Evolutionary conservation across 2,113 vertebrate species (phyloP).

Genomic region (Gasterosteus aculeatus): DNA sequence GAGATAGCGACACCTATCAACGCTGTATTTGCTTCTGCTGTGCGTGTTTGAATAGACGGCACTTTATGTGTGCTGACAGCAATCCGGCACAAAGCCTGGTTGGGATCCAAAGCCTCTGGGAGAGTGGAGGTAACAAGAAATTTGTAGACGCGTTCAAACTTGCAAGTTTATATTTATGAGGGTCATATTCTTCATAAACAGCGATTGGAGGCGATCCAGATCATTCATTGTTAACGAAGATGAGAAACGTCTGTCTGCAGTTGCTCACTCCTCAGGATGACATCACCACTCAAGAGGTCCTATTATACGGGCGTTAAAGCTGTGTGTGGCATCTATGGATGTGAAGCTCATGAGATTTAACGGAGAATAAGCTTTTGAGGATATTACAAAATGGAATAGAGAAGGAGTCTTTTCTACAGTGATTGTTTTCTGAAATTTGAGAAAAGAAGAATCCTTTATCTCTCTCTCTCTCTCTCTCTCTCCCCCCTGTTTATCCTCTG

Average conservation of each 20-base stretch:
- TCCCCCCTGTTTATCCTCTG: slow-evolving; percentile 31
- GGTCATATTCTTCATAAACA: slow-evolving; percentile 9
- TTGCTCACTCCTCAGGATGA: slow-evolving; percentile 28
- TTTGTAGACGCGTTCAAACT: slow-evolving; percentile 17
- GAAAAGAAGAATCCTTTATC: slow-evolving; percentile 8
- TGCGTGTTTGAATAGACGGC: slow-evolving; percentile 20
- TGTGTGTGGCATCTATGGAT: background rate
- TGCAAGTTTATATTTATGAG: background rate
- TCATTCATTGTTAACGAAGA: slow-evolving; percentile 28
- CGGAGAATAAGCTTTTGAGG: slow-evolving; percentile 15
- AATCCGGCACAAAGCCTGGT: slow-evolving; percentile 25
- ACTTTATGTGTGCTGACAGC: slow-evolving; percentile 34
- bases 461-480: background rate
- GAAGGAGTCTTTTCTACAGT: background rate
- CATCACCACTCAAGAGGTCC: slow-evolving; percentile 9
- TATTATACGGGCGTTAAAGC: background rate
- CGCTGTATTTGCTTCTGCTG: slow-evolving; percentile 23
- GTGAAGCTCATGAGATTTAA: slow-evolving; percentile 14
- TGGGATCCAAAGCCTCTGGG: slow-evolving; percentile 36
- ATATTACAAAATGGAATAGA: background rate
- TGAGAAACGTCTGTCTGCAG: slow-evolving; percentile 12
- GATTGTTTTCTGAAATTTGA: slow-evolving; percentile 35
- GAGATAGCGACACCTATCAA: slow-evolving; percentile 40
- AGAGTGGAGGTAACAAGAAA: slow-evolving; percentile 40
- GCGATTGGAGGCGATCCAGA: slow-evolving; percentile 20